These are phyloP conservation scores for Leptopilina drosophilae DNA, from an alignment of 2,888 invertebrate species.

Conservation along the genomic window DNA sequence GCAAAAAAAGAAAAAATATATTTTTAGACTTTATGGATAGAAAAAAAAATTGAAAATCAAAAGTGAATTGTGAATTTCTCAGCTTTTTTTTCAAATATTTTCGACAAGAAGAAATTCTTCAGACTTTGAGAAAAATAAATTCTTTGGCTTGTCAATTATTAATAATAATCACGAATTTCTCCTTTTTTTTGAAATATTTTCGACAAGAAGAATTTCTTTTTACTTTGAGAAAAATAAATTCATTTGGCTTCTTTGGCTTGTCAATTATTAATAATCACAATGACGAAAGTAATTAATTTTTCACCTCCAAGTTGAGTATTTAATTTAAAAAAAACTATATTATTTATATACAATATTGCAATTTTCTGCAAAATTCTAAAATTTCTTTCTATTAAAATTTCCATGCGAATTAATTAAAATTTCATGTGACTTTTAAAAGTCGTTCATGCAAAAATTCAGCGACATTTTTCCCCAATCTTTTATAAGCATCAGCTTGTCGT, in stretches of 20 bases:
- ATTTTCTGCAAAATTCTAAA: neutral
- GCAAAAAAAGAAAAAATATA: neutral
- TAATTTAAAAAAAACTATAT: slow-evolving; percentile 14
- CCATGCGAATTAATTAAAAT: neutral
- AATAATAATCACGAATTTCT: neutral
- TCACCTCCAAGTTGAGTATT: slow-evolving; percentile 1
- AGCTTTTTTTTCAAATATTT: neutral
- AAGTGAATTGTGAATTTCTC: neutral
- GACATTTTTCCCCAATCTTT: slow-evolving; percentile 67
- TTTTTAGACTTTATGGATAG: neutral
- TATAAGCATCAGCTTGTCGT: slow-evolving; percentile 69
- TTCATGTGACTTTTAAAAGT: slow-evolving; percentile 47
- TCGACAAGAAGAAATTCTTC: neutral
- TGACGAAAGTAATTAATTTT: slow-evolving; percentile 18
- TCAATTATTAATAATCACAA: no score
- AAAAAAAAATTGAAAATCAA: neutral
- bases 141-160: no score
- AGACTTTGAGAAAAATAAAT: neutral
- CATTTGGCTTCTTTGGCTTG: neutral
- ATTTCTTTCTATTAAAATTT: neutral
- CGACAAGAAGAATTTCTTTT: neutral
- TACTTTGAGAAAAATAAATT: neutral
- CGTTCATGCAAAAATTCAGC: slow-evolving; percentile 65
- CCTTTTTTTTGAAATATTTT: neutral
- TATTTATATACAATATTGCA: neutral